Evolutionary conservation across 2,888 invertebrate genomes (phyloP), one percentile per base, ranked within the genome.

Genomic region (Eupithecia pulchellata): DNA sequence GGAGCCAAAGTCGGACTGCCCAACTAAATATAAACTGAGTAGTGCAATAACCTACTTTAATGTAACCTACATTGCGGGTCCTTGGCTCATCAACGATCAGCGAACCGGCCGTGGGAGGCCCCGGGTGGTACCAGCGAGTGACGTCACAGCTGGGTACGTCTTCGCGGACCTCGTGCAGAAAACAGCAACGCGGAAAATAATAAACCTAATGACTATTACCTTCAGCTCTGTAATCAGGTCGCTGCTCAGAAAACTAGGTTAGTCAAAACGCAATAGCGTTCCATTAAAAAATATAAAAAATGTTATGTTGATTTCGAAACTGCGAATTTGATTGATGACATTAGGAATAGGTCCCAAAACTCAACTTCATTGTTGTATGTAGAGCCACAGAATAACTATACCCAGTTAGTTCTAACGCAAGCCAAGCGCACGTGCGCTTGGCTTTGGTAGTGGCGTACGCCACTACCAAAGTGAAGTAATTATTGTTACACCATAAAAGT

Each of bases 31-130:
- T 86, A 88, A 82, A 83, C 82, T 80, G 78, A 32, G 82, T 85
- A 91, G 93, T 94, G 93, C 94, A 94, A 91, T 94, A 94, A 94
- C 94, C 94, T 89, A 94, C 86, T 94, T 94, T 91, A 88, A 85
- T 88, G 86, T 93, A 92, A 93, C 94, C 93, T 91, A 94, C 91
- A 91, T 93, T 84, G 82, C 82, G 85, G 86, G 86, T 88, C 85
- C 89, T 89, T 89, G 89, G 90, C 86, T 89, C 72, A 89, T 88
- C 90, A 88, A 75, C 73, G 76, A 89, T 89, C 90, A 88, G 76
- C 72, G 74, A 75, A 72, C 64, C 83, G 25, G 86, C 85, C 86
- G 94, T 84, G 89, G 89, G 80, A 82, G 86, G 89, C 92, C 77
- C 91, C 82, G 91, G 88, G 92, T 93, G 94, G 94, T 85, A 94